A percentile compares a stretch with the other conserved stretches of the same genome.
Evolutionary conservation across 1,140 invertebrate genomes (phyloP).

Genomic region (Matsumurasca onukii): DNA sequence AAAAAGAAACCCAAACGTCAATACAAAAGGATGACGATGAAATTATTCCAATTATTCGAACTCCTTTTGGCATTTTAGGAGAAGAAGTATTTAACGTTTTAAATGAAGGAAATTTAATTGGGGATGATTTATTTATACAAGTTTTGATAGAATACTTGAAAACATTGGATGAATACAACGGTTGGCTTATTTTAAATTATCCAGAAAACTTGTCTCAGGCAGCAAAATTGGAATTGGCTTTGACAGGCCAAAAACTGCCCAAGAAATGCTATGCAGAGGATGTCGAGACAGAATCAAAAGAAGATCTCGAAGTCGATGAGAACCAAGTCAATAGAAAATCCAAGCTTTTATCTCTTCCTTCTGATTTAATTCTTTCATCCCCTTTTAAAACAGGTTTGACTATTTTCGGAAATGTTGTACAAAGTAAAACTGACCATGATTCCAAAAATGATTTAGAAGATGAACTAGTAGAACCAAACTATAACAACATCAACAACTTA

Average conservation of each 20-base stretch:
- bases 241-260: conserved; percentile 47
- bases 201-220: conserved; percentile 58
- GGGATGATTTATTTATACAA: conserved; percentile 54
- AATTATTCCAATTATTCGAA: background rate
- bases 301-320: background rate
- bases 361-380: background rate
- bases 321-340: conserved; percentile 13
- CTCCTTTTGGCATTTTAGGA: conserved; percentile 49
- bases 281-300: background rate
- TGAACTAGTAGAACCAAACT: background rate
- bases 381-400: conserved; percentile 12
- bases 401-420: background rate
- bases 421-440: background rate
- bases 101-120: conserved; percentile 52
- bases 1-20: conserved; percentile 22
- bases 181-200: conserved; percentile 63
- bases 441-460: background rate
- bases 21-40: background rate
- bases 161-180: conserved; percentile 50
- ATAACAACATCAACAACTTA: background rate
- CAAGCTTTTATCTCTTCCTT: conserved; percentile 4
- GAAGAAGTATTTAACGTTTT: conserved; percentile 56
- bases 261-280: conserved; percentile 43
- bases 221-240: conserved; percentile 54
- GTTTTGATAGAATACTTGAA: conserved; percentile 61